phyloP scores from a whole-genome alignment of 2,888 invertebrate genomes.

The Papilio elwesi region DNA sequence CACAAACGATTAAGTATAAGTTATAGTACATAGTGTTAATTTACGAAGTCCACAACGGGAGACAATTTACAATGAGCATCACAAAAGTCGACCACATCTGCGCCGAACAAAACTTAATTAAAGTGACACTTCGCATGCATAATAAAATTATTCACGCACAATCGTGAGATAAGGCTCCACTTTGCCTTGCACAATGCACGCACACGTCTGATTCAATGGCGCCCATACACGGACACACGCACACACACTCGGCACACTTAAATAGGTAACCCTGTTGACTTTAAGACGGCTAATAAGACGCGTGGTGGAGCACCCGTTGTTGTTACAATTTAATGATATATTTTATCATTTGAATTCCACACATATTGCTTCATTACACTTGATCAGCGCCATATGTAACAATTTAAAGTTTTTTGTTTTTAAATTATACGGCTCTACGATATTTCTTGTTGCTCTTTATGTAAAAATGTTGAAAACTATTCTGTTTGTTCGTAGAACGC shows the following conservation, averaged over 20 bases:
- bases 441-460: constrained; percentile 11
- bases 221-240: constrained; percentile 24
- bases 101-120: constrained; percentile 79
- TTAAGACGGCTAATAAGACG: constrained; percentile 19
- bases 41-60: constrained; percentile 65
- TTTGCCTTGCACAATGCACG: constrained; percentile 41
- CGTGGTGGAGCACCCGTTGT: not conserved
- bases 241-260: constrained; percentile 17
- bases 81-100: constrained; percentile 73
- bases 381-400: constrained; percentile 10
- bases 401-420: constrained; percentile 19
- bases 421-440: constrained; percentile 5
- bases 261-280: constrained; percentile 29
- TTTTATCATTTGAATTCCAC: constrained; percentile 27
- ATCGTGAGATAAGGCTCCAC: constrained; percentile 53
- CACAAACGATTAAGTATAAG: constrained; percentile 14
- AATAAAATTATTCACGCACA: constrained; percentile 77
- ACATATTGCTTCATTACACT: constrained; percentile 31
- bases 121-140: constrained; percentile 77
- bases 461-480: not conserved
- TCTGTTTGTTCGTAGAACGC: not conserved
- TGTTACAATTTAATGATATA: constrained; percentile 14
- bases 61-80: constrained; percentile 65
- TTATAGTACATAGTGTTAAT: constrained; percentile 66
- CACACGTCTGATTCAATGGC: constrained; percentile 38